Percentiles rank a stretch among this genome's conserved stretches.
Evolutionary conservation across 2,113 vertebrate species (phyloP).

Genomic region (Xiphophorus maculatus): DNA sequence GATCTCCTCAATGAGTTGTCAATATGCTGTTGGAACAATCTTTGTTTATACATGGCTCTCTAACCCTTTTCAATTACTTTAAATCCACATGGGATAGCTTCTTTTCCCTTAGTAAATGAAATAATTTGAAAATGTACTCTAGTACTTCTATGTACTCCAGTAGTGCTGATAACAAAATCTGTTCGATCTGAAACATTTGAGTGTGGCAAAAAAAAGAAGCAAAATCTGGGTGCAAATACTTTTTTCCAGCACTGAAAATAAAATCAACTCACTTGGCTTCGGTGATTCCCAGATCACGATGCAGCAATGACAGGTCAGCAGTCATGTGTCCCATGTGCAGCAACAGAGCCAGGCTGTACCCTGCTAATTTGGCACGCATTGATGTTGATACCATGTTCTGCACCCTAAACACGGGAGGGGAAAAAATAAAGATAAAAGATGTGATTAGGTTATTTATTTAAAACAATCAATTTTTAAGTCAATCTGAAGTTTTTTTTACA

Average conservation of each 20-base stretch:
- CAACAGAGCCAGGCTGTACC: constrained; percentile 75
- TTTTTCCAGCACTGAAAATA: background rate
- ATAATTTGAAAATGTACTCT: background rate
- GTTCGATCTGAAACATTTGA: background rate
- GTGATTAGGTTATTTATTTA: background rate
- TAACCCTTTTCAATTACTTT: no score
- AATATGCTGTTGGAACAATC: no score
- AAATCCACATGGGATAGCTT: no score
- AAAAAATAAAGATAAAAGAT: background rate
- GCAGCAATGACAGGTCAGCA: constrained; percentile 76
- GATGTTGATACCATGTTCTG: constrained; percentile 67
- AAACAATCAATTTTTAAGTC: no score
- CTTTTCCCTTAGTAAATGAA: no score
- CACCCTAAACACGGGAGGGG: constrained; percentile 53
- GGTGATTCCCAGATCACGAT: constrained; percentile 73
- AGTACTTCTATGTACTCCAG: no score
- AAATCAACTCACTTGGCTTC: constrained; percentile 67
- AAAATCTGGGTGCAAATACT: no score
- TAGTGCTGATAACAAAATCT: background rate
- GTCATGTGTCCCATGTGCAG: constrained; percentile 76
- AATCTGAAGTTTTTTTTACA: no score
- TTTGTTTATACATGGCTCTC: no score
- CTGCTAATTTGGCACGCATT: constrained; percentile 74
- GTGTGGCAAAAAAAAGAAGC: background rate
- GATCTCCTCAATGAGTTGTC: no score